phyloP scores from a whole-genome alignment of 2,113 vertebrate genomes.

The Lucifuga dentata region DNA sequence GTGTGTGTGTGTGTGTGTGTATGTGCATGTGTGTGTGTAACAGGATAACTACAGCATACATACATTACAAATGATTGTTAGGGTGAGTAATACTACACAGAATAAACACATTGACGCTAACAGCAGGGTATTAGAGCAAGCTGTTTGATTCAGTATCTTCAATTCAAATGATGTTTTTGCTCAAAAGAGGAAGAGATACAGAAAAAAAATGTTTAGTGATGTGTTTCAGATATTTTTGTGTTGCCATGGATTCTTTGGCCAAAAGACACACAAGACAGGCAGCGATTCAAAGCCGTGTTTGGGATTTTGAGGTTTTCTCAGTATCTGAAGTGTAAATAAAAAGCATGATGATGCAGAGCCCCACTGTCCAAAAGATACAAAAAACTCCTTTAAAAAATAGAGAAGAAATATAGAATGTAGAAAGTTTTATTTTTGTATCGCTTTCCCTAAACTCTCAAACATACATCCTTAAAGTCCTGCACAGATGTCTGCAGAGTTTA shows the following conservation, averaged over 20 bases:
- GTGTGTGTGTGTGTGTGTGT: too few relatives aligned
- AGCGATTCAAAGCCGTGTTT: conserved; percentile 7
- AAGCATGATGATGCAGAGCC: conserved; percentile 13
- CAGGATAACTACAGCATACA: conserved; percentile 24
- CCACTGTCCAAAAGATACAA: conserved; percentile 6
- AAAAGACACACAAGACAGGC: conserved; percentile 9
- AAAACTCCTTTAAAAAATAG: not conserved
- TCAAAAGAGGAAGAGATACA: not conserved
- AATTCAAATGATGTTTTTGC: conserved; percentile 2
- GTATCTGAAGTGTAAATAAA: conserved; percentile 37
- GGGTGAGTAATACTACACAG: not conserved
- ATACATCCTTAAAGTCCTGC: too few relatives aligned
- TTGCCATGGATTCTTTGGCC: not conserved
- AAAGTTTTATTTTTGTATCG: too few relatives aligned
- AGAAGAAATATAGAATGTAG: conserved; percentile 12
- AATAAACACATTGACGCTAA: conserved; percentile 28
- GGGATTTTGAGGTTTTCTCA: conserved; percentile 18
- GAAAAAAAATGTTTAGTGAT: not conserved
- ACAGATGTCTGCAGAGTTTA: too few relatives aligned
- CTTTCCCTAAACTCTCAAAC: too few relatives aligned
- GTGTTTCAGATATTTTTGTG: not conserved
- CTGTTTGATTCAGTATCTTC: conserved; percentile 23
- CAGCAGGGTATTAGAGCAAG: conserved; percentile 3
- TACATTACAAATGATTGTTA: conserved; percentile 38
- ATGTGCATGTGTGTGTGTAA: conserved; percentile 1